These are phyloP conservation scores for Lophotriccus pileatus DNA, from an alignment of 2,797 vertebrate genomes.

Conservation along the genomic window DNA sequence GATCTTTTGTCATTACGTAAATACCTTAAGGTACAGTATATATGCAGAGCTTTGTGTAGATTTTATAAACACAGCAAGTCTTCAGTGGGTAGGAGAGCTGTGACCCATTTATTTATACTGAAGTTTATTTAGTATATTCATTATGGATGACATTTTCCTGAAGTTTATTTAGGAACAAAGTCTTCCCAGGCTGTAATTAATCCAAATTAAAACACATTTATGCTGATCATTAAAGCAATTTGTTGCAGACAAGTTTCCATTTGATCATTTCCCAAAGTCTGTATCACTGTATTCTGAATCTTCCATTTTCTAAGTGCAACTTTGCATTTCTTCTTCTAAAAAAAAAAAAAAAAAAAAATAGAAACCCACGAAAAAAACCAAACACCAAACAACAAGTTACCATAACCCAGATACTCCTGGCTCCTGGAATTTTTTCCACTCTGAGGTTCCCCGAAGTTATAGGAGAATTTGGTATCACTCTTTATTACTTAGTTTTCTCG, in stretches of 20 bases:
- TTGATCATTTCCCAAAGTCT: conserved; percentile 49
- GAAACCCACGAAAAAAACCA: too few relatives aligned
- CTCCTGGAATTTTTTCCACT: background rate
- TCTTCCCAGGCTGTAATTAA: conserved; percentile 56
- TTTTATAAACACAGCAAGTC: conserved; percentile 43
- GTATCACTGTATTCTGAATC: background rate
- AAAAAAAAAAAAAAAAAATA: background rate
- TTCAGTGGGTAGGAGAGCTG: background rate
- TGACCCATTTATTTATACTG: conserved; percentile 35
- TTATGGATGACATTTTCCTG: conserved; percentile 50
- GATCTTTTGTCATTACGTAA: conserved; percentile 49
- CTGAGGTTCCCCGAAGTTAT: background rate
- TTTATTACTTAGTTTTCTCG: background rate
- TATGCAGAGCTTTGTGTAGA: conserved; percentile 43
- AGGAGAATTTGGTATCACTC: background rate
- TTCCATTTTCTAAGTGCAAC: background rate
- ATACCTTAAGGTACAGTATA: conserved; percentile 43
- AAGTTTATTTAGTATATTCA: conserved; percentile 46
- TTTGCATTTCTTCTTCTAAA: background rate
- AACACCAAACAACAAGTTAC: too few relatives aligned
- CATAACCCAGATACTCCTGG: background rate
- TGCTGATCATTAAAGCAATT: conserved; percentile 52
- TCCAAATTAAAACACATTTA: conserved; percentile 64
- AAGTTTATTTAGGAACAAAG: conserved; percentile 53
- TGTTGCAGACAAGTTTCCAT: conserved; percentile 47